phyloP scores from a whole-genome alignment of 2,113 vertebrate genomes.

The Platycercus adscitus region DNA sequence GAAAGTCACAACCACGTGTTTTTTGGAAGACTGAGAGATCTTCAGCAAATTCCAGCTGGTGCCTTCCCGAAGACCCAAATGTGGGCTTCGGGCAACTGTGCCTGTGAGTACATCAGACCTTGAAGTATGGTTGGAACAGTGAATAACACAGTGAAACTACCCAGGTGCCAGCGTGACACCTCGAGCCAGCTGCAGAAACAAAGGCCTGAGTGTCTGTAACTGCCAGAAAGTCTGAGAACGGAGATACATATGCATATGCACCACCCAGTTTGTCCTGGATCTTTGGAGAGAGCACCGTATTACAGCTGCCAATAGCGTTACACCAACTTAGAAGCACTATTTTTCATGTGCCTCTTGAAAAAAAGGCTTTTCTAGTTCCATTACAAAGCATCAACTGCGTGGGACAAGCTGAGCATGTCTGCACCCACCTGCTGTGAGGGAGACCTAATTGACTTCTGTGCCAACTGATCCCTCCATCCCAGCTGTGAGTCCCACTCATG shows the following conservation, averaged over 20 bases:
- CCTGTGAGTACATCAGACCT: background rate
- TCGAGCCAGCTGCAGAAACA: constrained; percentile 25
- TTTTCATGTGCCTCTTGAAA: background rate
- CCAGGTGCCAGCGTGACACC: background rate
- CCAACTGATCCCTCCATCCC: background rate
- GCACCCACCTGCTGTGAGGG: background rate
- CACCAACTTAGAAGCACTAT: background rate
- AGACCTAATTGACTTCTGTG: fast-evolving
- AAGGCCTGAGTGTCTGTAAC: background rate
- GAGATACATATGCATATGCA: background rate
- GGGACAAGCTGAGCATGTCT: background rate
- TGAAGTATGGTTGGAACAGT: background rate
- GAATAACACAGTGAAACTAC: background rate
- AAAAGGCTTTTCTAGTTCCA: background rate
- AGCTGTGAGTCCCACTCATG: background rate
- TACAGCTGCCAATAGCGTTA: background rate
- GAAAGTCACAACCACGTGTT: background rate
- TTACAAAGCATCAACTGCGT: background rate
- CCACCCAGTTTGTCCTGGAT: background rate
- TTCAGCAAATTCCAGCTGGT: background rate
- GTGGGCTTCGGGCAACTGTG: background rate
- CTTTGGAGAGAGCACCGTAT: background rate
- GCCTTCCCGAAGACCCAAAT: background rate
- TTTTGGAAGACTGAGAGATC: background rate
- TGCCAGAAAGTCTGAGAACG: background rate